A percentile compares a stretch with the other conserved stretches of the same genome.
phyloP scores from a whole-genome alignment of 2,888 invertebrate genomes.

The Dryobotodes eremita region DNA sequence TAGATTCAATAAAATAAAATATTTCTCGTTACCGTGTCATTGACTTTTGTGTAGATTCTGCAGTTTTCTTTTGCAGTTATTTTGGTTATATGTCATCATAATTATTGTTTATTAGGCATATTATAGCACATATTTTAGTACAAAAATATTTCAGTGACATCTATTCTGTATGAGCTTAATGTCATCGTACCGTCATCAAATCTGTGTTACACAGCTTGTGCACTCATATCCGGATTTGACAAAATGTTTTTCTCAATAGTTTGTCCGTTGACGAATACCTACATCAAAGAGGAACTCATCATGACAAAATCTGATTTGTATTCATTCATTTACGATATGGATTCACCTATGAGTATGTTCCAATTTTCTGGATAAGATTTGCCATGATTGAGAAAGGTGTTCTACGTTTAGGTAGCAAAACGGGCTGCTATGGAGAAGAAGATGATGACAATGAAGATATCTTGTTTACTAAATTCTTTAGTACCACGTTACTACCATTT shows the following conservation, averaged over 20 bases:
- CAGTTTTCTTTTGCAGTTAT: slow-evolving; percentile 14
- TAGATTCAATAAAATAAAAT: slow-evolving; percentile 14
- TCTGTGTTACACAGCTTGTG: background rate
- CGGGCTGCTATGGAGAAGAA: background rate
- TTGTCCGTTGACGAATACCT: background rate
- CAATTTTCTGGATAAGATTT: background rate
- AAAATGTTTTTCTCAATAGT: background rate
- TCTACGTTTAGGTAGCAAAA: background rate
- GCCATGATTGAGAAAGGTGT: background rate
- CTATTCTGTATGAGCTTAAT: slow-evolving; percentile 5
- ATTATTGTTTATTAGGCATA: slow-evolving; percentile 49
- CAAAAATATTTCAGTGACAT: slow-evolving; percentile 38
- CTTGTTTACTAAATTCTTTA: background rate
- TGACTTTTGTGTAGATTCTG: slow-evolving; percentile 27
- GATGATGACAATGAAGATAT: background rate
- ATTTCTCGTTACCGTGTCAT: slow-evolving; percentile 10
- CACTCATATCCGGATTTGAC: background rate
- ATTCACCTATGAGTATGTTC: background rate
- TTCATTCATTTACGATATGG: background rate
- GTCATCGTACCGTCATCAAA: background rate
- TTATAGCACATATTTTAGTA: slow-evolving; percentile 48
- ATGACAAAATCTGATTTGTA: background rate
- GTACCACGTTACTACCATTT: background rate
- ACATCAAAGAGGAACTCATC: background rate
- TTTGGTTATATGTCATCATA: slow-evolving; percentile 42